A percentile compares a stretch with the other conserved stretches of the same genome.
Conservation (phyloP, 2,888 invertebrate genomes). For the Cantharis rustica region DNA sequence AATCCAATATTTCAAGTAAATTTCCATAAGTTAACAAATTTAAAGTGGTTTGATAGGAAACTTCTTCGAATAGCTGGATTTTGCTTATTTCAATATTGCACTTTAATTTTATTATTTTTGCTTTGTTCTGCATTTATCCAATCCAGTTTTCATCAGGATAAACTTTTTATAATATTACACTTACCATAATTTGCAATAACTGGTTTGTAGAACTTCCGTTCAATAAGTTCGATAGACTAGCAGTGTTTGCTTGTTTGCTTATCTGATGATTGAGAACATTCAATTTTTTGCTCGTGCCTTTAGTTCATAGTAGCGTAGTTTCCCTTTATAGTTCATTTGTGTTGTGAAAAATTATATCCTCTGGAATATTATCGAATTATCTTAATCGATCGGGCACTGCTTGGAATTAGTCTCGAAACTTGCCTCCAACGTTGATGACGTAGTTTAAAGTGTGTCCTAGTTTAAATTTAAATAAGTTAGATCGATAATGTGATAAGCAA, state of each 20-base stretch:
- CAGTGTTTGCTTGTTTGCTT: background rate
- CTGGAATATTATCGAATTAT: background rate
- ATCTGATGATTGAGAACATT: background rate
- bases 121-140: background rate
- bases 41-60: background rate
- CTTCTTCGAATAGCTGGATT: background rate
- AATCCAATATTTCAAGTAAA: background rate
- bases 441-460: background rate
- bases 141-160: background rate
- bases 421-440: background rate
- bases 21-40: background rate
- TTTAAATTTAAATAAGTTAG: background rate
- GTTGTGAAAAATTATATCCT: background rate
- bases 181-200: background rate
- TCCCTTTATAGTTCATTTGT: background rate
- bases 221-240: background rate
- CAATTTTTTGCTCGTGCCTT: background rate
- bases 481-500: background rate
- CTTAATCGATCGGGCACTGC: background rate
- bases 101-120: background rate
- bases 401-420: background rate
- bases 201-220: background rate
- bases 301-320: background rate
- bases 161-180: background rate
- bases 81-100: background rate